Evolutionary conservation across 2,888 invertebrate genomes (phyloP), one percentile per base, ranked within the genome.

Genomic region (Lasioglossum figueresi): DNA sequence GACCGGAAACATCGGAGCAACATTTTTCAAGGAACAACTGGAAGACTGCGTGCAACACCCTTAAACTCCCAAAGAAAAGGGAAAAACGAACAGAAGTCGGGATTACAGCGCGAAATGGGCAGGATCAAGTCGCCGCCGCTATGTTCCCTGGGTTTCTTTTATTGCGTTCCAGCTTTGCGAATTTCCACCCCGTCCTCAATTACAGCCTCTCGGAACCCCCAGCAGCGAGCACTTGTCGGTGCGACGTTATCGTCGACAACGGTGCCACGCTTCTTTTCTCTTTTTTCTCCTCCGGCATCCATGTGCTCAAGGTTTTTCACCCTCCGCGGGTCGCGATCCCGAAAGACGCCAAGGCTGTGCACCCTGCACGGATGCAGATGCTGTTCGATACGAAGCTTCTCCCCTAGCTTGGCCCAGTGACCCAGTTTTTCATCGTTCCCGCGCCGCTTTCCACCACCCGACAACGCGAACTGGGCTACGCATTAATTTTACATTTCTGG

Each of bases 341-440:
- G 73, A 81, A 86, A 86, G 84, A 81, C 81, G 70, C 43, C 80
- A 72, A 23, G 59, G 68, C 52, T 56, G 31, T 48, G 27, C 48
- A 37, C 71, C 27, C 74, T 68, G 81, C 81, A 84, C 76, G 82
- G 83, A 87, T 86, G 87, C 85, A 82, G 86, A 88, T 88, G 85
- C 90, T 88, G 90, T 85, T 90, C 89, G 85, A 90, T 90, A 86
- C 84, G 80, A 82, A 82, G 83, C 86, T 88, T 73, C 79, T 76
- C 74, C 45, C 73, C 48, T 34, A 84, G 91, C 91, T 88, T 90
- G 91, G 80, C 92, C 92, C 85, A 87, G 80, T 91, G 88, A 92
- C 92, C 92, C 52, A 90, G 85, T 92, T 92, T 88, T 82, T 86
- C 84, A 66, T 23, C 68, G 70, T 31, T 31, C 37, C 74, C 71